Conservation (phyloP, 2,888 invertebrate genomes). For the Caenorhabditis uteleia region DNA sequence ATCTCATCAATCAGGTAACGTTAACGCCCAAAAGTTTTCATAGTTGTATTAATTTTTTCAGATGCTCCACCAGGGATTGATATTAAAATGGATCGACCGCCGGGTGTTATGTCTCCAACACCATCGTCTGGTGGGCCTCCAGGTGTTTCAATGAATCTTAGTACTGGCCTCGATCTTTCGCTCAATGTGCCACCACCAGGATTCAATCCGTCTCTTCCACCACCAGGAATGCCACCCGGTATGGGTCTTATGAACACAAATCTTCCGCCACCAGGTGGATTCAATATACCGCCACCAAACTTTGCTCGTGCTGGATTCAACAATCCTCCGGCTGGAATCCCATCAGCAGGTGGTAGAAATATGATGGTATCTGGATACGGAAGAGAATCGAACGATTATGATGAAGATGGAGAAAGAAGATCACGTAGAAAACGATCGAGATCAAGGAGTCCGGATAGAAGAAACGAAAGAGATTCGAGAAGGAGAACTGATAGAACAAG, state of each 20-base stretch:
- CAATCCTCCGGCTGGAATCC: slow-evolving; percentile 3
- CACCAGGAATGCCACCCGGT: slow-evolving; percentile 38
- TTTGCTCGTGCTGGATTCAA: slow-evolving; percentile 30
- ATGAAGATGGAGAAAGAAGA: slow-evolving; percentile 26
- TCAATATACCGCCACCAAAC: slow-evolving; percentile 24
- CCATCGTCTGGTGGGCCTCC: background rate
- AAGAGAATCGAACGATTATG: slow-evolving; percentile 3
- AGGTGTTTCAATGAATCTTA: slow-evolving; percentile 10
- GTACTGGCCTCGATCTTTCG: slow-evolving; percentile 19
- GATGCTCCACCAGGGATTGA: slow-evolving; percentile 52
- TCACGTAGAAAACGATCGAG: slow-evolving; percentile 22
- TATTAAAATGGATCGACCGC: slow-evolving; percentile 15
- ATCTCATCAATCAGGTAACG: slow-evolving; percentile 10
- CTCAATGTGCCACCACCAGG: slow-evolving; percentile 33
- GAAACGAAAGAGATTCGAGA: slow-evolving; percentile 17
- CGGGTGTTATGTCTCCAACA: slow-evolving; percentile 26
- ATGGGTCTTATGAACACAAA: slow-evolving; percentile 22
- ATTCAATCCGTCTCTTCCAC: slow-evolving; percentile 48
- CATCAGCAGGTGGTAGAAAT: background rate
- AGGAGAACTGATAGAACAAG: slow-evolving; percentile 13
- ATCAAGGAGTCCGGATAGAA: slow-evolving; percentile 22
- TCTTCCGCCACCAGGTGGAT: slow-evolving; percentile 25
- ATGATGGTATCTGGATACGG: slow-evolving; percentile 2
- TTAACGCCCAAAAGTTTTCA: too few relatives aligned
- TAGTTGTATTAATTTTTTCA: slow-evolving; percentile 3